Conservation (phyloP, 2,113 vertebrate species). For the Halichoeres trimaculatus region DNA sequence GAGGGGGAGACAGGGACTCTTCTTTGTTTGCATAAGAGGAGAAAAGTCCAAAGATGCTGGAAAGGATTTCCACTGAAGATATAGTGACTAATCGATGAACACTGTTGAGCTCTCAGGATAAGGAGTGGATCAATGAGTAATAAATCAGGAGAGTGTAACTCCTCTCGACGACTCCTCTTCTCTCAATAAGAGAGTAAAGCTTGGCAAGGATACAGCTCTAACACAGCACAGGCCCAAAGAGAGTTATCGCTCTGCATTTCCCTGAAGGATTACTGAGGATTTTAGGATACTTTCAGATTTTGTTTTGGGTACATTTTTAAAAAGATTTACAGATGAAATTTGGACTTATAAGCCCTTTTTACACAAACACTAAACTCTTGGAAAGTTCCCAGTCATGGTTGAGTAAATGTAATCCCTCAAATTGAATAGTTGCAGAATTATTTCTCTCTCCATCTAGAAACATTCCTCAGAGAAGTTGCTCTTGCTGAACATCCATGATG, state of each 20-base stretch:
- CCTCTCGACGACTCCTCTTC: not conserved
- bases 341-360: too few relatives aligned
- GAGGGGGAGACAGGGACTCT: not conserved
- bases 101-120: conserved; percentile 8
- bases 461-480: too few relatives aligned
- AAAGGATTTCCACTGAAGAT: conserved; percentile 36
- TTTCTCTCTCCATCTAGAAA: too few relatives aligned
- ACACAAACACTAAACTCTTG: too few relatives aligned
- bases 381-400: too few relatives aligned
- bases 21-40: conserved; percentile 14
- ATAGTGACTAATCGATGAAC: conserved; percentile 17
- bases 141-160: conserved; percentile 14
- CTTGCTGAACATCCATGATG: too few relatives aligned
- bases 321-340: too few relatives aligned
- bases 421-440: too few relatives aligned
- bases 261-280: not conserved
- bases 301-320: not conserved
- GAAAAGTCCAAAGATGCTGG: conserved; percentile 11
- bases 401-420: too few relatives aligned
- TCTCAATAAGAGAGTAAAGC: not conserved
- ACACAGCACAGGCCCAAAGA: not conserved
- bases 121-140: conserved; percentile 15
- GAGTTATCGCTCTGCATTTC: not conserved
- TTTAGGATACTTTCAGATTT: not conserved
- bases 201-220: not conserved